phyloP scores from a whole-genome alignment of 2,797 vertebrate genomes.

The Microchirus variegatus region DNA sequence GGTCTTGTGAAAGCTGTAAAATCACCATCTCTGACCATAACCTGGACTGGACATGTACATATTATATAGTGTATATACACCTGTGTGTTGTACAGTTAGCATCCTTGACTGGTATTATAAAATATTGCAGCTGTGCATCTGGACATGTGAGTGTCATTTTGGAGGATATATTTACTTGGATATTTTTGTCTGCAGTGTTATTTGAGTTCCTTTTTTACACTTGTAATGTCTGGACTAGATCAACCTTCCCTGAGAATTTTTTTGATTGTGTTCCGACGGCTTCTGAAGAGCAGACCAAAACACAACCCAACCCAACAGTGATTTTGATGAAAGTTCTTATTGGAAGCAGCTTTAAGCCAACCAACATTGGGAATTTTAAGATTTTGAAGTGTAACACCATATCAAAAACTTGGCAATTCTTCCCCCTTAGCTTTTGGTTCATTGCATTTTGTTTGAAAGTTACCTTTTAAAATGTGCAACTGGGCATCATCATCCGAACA shows the following conservation, averaged over 20 bases:
- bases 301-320: constrained; percentile 55
- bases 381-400: constrained; percentile 55
- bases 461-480: constrained; percentile 49
- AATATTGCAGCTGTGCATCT: constrained; percentile 21
- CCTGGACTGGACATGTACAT: too few relatives aligned
- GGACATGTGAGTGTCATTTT: constrained; percentile 34
- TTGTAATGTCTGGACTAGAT: constrained; percentile 68
- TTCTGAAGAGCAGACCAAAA: constrained; percentile 66
- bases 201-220: constrained; percentile 59
- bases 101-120: constrained; percentile 21
- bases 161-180: constrained; percentile 43
- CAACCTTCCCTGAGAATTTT: constrained; percentile 52
- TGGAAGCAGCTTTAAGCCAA: constrained; percentile 68
- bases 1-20: too few relatives aligned
- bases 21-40: too few relatives aligned
- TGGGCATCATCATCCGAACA: constrained; percentile 38
- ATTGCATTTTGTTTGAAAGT: constrained; percentile 49
- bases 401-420: constrained; percentile 56
- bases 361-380: constrained; percentile 58
- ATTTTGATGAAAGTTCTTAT: constrained; percentile 67
- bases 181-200: constrained; percentile 54
- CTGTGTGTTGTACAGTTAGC: too few relatives aligned
- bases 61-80: too few relatives aligned
- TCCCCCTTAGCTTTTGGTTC: constrained; percentile 46
- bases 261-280: constrained; percentile 52